Evolutionary conservation across 2,113 vertebrate genomes (phyloP), one percentile per base, ranked within the genome.

Genomic region (Amphilophus citrinellus): DNA sequence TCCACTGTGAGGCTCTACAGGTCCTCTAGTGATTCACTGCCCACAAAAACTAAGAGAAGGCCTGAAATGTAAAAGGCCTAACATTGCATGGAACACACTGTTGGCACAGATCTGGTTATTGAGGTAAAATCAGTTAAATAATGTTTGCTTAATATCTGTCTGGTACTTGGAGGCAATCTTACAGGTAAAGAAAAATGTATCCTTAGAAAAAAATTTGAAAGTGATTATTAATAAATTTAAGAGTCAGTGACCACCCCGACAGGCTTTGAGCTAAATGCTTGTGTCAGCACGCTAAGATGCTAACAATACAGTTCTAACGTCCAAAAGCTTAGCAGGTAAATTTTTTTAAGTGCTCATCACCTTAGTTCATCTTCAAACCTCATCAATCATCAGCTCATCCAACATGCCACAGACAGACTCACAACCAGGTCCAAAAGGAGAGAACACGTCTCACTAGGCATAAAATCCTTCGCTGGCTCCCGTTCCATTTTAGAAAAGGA

Each of bases 1-100:
- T 91, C 89, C 87, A 89, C 60, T 35, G 63, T 1, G 56, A 86
- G 78, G 77, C 75, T 86, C 79, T 77, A 37, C 35, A 79, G 39
- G 80, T 77, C 66, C 53, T 77, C 10, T 22, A 8, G 61, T 62
- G 79, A 30, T 61, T n/a, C 58, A 60, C 7, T 18, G 5, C 50
- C n/a, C 22, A 11, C 30, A 57, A 59, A 83, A 65, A 66, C 27
- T 13, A 39, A 30, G 9, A 82, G 10, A 39, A 76, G 68, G 8
- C 7, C 11, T 2, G 8, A 11, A 22, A 22, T 47, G 30, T 10
- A 73, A 57, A 65, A 65, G 6, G 10, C 77, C 56, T 24, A 53
- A 35, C 27, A 22, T 0, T 30, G 3, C 47, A 53, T 81, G 1
- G 2, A 57, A 37, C 2, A 66, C 30, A 44, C 9, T 65, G 65